Percentiles rank a stretch among this genome's conserved stretches.
Conservation (phyloP, 2,888 invertebrate genomes). For the Hololepta plana region DNA sequence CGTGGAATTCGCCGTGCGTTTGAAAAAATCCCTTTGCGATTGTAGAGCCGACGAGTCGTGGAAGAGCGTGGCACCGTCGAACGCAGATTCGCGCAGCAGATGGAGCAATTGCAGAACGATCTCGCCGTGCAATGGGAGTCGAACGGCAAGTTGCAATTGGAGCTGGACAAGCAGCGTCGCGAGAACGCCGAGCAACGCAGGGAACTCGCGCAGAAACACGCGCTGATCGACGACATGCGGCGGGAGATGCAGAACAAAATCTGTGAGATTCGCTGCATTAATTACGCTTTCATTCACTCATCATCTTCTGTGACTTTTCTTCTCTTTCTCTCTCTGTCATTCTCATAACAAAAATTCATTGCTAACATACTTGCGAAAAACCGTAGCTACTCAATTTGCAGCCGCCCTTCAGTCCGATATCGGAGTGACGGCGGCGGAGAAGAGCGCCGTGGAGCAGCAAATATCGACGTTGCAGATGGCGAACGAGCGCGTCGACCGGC, state of each 20-base stretch:
- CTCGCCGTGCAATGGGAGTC: constrained; percentile 66
- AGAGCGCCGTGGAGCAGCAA: constrained; percentile 63
- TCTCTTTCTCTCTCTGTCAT: background rate
- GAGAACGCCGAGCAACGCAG: constrained; percentile 58
- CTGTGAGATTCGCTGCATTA: constrained; percentile 28
- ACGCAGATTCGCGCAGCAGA: constrained; percentile 49
- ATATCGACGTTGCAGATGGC: constrained; percentile 44
- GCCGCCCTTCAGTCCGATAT: constrained; percentile 61
- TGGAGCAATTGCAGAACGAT: constrained; percentile 64
- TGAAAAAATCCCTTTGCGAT: constrained; percentile 11
- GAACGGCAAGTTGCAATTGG: constrained; percentile 55
- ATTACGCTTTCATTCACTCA: too few relatives aligned
- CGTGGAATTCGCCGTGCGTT: constrained; percentile 2
- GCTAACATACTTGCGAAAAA: constrained; percentile 2
- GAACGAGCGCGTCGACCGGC: constrained; percentile 56
- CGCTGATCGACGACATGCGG: constrained; percentile 59
- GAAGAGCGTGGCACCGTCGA: constrained; percentile 58
- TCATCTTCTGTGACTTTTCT: background rate
- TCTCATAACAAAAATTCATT: background rate
- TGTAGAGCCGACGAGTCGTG: constrained; percentile 36
- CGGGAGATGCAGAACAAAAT: constrained; percentile 64
- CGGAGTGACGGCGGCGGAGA: constrained; percentile 56
- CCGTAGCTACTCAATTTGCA: constrained; percentile 20
- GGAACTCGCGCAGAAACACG: constrained; percentile 57
- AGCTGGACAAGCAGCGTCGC: constrained; percentile 60